Evolutionary conservation across 2,797 vertebrate genomes (phyloP).

Genomic region (Cyprinella venusta): DNA sequence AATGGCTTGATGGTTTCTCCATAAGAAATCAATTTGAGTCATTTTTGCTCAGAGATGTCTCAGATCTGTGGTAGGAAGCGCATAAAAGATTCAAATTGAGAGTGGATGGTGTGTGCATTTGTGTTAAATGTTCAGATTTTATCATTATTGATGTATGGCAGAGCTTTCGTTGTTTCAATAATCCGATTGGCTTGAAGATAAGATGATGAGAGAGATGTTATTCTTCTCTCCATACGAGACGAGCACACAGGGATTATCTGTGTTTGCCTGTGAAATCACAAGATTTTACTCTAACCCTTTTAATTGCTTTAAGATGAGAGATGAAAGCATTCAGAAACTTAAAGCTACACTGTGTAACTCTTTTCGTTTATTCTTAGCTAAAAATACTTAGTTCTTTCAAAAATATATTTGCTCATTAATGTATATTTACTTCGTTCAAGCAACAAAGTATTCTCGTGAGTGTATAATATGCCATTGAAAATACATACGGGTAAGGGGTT

Average conservation of each 20-base stretch:
- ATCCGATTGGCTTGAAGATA: neutral
- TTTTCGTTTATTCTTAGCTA: too few relatives aligned
- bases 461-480: too few relatives aligned
- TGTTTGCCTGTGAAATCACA: neutral
- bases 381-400: too few relatives aligned
- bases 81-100: neutral
- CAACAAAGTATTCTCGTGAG: too few relatives aligned
- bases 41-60: neutral
- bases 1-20: neutral
- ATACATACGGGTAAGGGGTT: too few relatives aligned
- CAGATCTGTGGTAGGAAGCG: neutral
- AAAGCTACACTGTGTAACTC: too few relatives aligned
- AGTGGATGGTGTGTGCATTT: neutral
- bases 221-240: constrained; percentile 5
- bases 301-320: neutral
- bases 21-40: neutral
- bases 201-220: neutral
- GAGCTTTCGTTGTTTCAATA: constrained; percentile 9
- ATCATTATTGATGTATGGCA: neutral
- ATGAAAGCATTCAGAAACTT: neutral
- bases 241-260: neutral
- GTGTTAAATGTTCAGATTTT: neutral
- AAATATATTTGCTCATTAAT: too few relatives aligned
- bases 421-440: too few relatives aligned
- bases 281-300: neutral